Evolutionary conservation across 1,140 invertebrate genomes (phyloP), one percentile per base, ranked within the genome.

Genomic region (Papilio dardanus): DNA sequence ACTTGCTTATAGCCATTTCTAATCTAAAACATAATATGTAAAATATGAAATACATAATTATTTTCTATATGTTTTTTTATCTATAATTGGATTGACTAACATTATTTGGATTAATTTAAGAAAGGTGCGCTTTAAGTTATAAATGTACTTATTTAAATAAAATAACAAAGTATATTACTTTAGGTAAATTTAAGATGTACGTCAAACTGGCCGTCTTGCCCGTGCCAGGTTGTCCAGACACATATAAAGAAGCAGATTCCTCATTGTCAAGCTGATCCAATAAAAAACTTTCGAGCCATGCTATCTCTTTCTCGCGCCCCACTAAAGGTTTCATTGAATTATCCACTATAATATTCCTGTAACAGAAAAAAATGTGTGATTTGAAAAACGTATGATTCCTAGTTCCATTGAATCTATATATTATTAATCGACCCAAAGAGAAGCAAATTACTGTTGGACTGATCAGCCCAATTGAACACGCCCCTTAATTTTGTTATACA

Each of bases 141-240:
- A 7, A 62, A 30, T 46, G n/a, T 19, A 12, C 3, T 21, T 12
- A 54, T 30, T 16, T 16, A 7, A 31, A 30, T 19, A 14, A 46
- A 50, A 12, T 30, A 77, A 71, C 37, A 74, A 24, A 73, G 21
- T 58, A 28, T 19, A 31, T 71, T 86, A 94, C 95, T 79, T 95
- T 89, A 50, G 94, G 85, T 31, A 95, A 89, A 8, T 95, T 89
- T 67, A 98, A 91, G 21, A 98, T 95, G 66, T 96, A 94, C 4
- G 96, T 96, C 19, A 99, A 92, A 79, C 96, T 96, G 1, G 98
- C 98, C 0, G 98, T 99, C 95, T 99, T 99, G 1, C 99, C 99
- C 19, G 99, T 99, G 14, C 99, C 99, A 2, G 98, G 99, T 33
- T 98, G 97, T 10, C 99, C 99, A 68, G 98, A 99, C 35, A 99